These are phyloP conservation scores for Papilio elwesi DNA, from an alignment of 2,888 invertebrate species.

Conservation along the genomic window DNA sequence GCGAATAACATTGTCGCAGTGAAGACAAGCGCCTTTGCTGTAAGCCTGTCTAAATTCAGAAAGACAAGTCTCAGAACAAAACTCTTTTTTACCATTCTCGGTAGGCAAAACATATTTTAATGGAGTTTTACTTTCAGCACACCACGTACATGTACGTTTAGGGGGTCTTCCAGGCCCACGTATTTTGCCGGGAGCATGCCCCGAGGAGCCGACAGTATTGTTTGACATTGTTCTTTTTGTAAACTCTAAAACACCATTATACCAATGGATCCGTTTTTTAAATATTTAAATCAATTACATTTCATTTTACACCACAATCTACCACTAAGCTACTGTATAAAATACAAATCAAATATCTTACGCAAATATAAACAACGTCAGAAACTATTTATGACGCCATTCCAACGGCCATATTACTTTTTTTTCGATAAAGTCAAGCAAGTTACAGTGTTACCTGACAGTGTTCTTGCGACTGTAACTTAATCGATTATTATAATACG, in stretches of 20 bases:
- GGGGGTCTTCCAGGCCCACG: conserved; percentile 91
- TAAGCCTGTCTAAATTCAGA: conserved; percentile 95
- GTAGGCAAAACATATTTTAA: conserved; percentile 94
- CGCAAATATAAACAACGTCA: conserved; percentile 82
- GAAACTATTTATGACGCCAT: conserved; percentile 81
- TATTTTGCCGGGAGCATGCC: conserved; percentile 84
- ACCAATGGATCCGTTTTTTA: conserved; percentile 46
- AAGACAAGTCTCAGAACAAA: conserved; percentile 95
- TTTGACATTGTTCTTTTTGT: conserved; percentile 72
- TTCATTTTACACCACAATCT: conserved; percentile 52
- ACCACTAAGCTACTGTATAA: conserved; percentile 40
- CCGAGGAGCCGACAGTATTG: conserved; percentile 81
- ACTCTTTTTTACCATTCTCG: conserved; percentile 95
- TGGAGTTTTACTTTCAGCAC: conserved; percentile 91
- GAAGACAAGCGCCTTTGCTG: conserved; percentile 93
- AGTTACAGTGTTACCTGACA: conserved; percentile 25
- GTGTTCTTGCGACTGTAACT: neutral
- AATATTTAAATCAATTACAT: conserved; percentile 59
- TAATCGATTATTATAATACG: too few species aligned
- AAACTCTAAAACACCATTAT: conserved; percentile 70
- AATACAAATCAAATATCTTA: conserved; percentile 52
- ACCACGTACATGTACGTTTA: conserved; percentile 94
- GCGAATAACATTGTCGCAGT: conserved; percentile 94
- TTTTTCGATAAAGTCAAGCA: conserved; percentile 22
- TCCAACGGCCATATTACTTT: conserved; percentile 76